phyloP scores from a whole-genome alignment of 2,888 invertebrate species.

The Diarsia mendica region DNA sequence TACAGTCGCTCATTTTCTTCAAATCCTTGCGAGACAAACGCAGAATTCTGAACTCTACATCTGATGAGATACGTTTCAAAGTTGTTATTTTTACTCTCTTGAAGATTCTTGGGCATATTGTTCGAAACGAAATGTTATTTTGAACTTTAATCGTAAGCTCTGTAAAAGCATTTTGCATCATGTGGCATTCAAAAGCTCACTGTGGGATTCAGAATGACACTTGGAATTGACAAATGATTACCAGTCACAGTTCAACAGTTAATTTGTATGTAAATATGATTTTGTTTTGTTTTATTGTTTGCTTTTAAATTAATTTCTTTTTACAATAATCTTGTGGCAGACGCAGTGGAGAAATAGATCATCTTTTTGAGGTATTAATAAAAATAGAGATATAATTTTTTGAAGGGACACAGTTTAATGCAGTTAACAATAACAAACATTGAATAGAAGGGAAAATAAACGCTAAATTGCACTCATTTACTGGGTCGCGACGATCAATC shows the following conservation, averaged over 20 bases:
- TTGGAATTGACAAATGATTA: slow-evolving; percentile 87
- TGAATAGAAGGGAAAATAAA: slow-evolving; percentile 86
- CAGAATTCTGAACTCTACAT: slow-evolving; percentile 70
- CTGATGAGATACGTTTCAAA: slow-evolving; percentile 63
- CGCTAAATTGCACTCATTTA: slow-evolving; percentile 90
- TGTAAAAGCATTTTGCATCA: slow-evolving; percentile 72
- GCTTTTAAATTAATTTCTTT: slow-evolving; percentile 65
- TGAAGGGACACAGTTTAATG: slow-evolving; percentile 70
- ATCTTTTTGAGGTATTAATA: slow-evolving; percentile 34
- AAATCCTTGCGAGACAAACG: slow-evolving; percentile 55
- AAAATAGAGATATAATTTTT: slow-evolving; percentile 55
- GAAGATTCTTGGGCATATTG: slow-evolving; percentile 33
- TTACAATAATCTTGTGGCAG: slow-evolving; percentile 32
- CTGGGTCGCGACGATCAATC: slow-evolving; percentile 88
- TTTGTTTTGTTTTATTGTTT: slow-evolving; percentile 71
- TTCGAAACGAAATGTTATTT: slow-evolving; percentile 66
- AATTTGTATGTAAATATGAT: slow-evolving; percentile 87
- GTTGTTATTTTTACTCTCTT: slow-evolving; percentile 45
- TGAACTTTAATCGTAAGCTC: slow-evolving; percentile 72
- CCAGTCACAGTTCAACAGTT: slow-evolving; percentile 86
- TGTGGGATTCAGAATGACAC: slow-evolving; percentile 84
- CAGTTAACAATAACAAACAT: slow-evolving; percentile 84
- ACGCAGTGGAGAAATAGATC: slow-evolving; percentile 26
- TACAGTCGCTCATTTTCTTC: slow-evolving; percentile 83
- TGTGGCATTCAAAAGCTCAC: slow-evolving; percentile 60